Conservation (phyloP, 2,113 vertebrate species). For the Muscicapa adusta region DNA sequence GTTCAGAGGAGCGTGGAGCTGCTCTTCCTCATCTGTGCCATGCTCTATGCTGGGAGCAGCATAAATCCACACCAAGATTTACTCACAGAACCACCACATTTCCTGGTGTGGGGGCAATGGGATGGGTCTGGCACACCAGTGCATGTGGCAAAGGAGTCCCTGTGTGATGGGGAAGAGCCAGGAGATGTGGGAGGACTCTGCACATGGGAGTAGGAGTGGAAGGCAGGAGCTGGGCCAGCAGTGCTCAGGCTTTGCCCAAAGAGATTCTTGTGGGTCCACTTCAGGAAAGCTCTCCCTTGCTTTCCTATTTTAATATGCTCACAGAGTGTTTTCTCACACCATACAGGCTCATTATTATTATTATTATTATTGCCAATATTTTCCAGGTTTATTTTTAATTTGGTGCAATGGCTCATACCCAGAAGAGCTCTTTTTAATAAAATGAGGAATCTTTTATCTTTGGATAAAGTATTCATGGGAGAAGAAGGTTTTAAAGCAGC, state of each 20-base stretch:
- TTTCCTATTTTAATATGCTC: background rate
- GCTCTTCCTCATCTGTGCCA: background rate
- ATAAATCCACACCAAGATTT: background rate
- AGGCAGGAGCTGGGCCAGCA: background rate
- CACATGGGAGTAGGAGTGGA: background rate
- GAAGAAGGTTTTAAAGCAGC: background rate
- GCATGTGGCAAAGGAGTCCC: background rate
- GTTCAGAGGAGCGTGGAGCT: background rate
- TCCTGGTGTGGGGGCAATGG: background rate
- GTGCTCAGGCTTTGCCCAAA: background rate
- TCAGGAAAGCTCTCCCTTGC: background rate
- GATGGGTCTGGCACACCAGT: accelerated
- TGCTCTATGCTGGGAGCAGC: background rate
- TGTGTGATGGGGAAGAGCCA: background rate
- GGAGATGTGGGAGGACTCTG: background rate
- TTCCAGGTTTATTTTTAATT: constrained; percentile 13
- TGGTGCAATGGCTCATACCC: background rate
- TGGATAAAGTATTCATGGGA: background rate
- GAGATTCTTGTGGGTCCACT: background rate
- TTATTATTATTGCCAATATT: background rate
- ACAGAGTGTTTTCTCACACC: background rate
- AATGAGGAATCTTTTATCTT: background rate
- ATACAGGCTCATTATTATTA: background rate
- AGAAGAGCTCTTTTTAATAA: background rate
- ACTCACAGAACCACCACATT: background rate